Percentiles rank a stretch among this genome's conserved stretches.
These are phyloP conservation scores for Pelecanus crispus DNA, from an alignment of 2,113 vertebrate genomes.

Conservation along the genomic window DNA sequence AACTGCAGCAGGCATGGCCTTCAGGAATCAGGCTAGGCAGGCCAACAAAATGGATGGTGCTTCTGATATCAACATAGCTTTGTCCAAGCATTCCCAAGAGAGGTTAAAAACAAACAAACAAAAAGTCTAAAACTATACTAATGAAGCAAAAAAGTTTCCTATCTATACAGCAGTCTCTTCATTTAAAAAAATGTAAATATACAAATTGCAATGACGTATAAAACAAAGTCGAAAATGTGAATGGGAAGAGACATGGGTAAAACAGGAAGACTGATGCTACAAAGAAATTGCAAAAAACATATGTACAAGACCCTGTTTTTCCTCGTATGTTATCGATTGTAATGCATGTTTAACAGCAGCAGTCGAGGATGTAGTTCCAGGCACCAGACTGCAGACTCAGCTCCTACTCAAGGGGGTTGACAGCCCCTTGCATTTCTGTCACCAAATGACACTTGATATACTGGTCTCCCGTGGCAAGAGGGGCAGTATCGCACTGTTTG, in stretches of 20 bases:
- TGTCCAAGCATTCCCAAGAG: slow-evolving; percentile 86
- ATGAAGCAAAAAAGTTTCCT: slow-evolving; percentile 81
- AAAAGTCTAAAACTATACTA: slow-evolving; percentile 84
- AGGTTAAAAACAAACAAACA: slow-evolving; percentile 66
- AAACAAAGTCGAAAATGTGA: slow-evolving; percentile 88
- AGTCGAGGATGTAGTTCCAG: slow-evolving; percentile 85
- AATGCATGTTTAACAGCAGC: slow-evolving; percentile 90
- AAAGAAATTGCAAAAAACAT: slow-evolving; percentile 93
- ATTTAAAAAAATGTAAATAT: slow-evolving; percentile 81
- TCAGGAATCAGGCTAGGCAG: slow-evolving; percentile 72
- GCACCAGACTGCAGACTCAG: slow-evolving; percentile 77
- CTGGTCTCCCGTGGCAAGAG: slow-evolving; percentile 97
- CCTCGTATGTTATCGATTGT: slow-evolving; percentile 84
- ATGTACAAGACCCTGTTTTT: slow-evolving; percentile 99
- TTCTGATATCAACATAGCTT: slow-evolving; percentile 80
- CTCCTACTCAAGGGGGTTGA: slow-evolving; percentile 63
- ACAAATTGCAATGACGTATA: slow-evolving; percentile 86
- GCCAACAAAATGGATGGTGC: slow-evolving; percentile 78
- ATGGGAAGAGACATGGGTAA: slow-evolving; percentile 85
- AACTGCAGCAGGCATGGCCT: slow-evolving; percentile 65
- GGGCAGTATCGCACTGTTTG: slow-evolving; percentile 97
- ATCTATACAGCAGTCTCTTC: slow-evolving; percentile 82
- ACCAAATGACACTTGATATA: slow-evolving; percentile 99
- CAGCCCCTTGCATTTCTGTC: slow-evolving; percentile 72
- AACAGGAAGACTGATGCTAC: slow-evolving; percentile 98